Conservation (phyloP, 2,113 vertebrate species). For the Murina feae region DNA sequence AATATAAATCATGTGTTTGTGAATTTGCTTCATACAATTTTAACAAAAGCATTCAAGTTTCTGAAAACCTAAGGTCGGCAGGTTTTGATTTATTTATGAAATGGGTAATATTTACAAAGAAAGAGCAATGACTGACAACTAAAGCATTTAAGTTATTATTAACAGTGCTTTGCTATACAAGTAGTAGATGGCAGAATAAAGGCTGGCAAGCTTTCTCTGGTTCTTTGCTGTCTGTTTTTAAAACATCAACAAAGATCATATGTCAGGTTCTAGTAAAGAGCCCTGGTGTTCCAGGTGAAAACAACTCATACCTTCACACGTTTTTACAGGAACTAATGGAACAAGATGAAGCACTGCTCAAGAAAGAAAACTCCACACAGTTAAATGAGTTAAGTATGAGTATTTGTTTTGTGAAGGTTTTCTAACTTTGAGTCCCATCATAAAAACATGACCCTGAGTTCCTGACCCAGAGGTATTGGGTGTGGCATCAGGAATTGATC, state of each 20-base stretch:
- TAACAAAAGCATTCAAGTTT: conserved; percentile 99
- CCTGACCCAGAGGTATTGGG: neutral
- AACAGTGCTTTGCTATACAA: conserved; percentile 79
- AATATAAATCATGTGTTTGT: conserved; percentile 97
- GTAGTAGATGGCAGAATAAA: conserved; percentile 56
- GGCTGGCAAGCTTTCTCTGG: conserved; percentile 3
- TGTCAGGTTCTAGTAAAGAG: neutral
- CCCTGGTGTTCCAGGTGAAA: neutral
- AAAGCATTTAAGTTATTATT: conserved; percentile 83
- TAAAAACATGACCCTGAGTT: neutral
- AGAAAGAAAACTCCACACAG: conserved; percentile 1
- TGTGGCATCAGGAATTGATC: neutral
- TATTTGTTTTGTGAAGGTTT: neutral
- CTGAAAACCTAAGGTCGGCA: conserved; percentile 89
- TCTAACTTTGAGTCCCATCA: neutral
- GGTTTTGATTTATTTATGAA: conserved; percentile 88
- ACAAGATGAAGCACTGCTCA: neutral
- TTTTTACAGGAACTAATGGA: conserved; percentile 1
- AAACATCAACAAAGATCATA: conserved; percentile 48
- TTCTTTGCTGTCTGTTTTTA: conserved; percentile 51
- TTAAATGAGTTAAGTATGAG: neutral
- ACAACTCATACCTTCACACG: neutral
- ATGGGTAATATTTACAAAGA: conserved; percentile 86
- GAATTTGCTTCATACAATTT: conserved; percentile 95
- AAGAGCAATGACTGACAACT: conserved; percentile 83